These are phyloP conservation scores for Heliconius melpomene DNA, from an alignment of 1,140 invertebrate genomes.

Conservation along the genomic window DNA sequence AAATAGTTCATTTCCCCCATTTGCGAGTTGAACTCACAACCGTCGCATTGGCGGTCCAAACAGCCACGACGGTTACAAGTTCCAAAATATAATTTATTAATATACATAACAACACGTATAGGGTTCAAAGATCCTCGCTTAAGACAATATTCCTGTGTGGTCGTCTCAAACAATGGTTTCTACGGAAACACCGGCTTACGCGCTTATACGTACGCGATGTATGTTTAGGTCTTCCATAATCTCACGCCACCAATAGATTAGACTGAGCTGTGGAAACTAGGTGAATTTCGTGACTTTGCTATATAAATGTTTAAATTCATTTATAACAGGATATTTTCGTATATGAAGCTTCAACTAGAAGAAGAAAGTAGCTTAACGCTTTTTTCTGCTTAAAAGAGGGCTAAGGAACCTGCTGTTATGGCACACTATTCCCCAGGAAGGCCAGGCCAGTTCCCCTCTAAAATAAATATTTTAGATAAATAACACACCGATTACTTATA, in stretches of 20 bases:
- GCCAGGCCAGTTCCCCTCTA: too few species aligned
- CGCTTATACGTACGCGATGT: slow-evolving; percentile 9
- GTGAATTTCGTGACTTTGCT: background rate
- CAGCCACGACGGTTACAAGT: too few species aligned
- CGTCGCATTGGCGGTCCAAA: background rate
- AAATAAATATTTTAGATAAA: background rate
- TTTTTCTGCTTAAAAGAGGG: too few species aligned
- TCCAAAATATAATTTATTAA: slow-evolving; percentile 5
- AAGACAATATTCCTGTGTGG: slow-evolving; percentile 8
- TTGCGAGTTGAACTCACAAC: too few species aligned
- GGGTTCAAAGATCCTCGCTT: slow-evolving; percentile 5
- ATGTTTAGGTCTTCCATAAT: slow-evolving; percentile 11
- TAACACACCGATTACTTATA: background rate
- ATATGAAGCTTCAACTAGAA: too few species aligned
- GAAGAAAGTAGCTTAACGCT: background rate
- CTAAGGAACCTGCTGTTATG: too few species aligned
- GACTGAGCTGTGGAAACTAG: background rate
- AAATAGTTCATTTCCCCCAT: too few species aligned
- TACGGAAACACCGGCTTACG: slow-evolving; percentile 13
- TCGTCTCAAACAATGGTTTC: slow-evolving; percentile 7
- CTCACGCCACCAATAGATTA: slow-evolving; percentile 4
- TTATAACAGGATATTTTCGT: background rate
- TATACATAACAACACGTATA: background rate
- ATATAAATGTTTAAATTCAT: background rate
- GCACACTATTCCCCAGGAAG: too few species aligned